Evolutionary conservation across 2,113 vertebrate species (phyloP), one percentile per base, ranked within the genome.

Genomic region (Aepyceros melampus): DNA sequence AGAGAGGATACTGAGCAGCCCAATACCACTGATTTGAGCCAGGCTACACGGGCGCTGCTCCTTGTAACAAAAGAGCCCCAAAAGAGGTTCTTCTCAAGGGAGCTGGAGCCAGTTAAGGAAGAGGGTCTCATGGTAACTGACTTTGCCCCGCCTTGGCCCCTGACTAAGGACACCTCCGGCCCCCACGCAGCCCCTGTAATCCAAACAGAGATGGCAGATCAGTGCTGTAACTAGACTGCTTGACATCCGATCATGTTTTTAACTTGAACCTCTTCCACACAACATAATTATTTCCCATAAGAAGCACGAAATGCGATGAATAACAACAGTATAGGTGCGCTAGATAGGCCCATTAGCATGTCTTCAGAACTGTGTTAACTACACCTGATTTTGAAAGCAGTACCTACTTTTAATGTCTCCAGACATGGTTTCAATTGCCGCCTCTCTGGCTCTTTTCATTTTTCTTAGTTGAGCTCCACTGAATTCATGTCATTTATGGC

Each of bases 1-100:
- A 27, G 9, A 23, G 1, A 25, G n/a, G n/a, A n/a, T n/a, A n/a
- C n/a, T n/a, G n/a, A n/a, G 4, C 83, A 56, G 27, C 67, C 36
- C 4, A 23, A 13, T 15, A 10, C 5, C 0, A 1, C 0, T 13
- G 15, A 31, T 62, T 29, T 12, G 21, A 36, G 43, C 16, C 85
- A 89, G 43, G 62, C 81, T 21, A 49, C 36, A 7, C 2, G 14
- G 4, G 6, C 58, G 11, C 81, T 13, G 74, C 31, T 85, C 6
- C 21, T 19, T 15, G 29, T 15, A 40, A 60, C 67, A 1, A 27
- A 51, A 56, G 23, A 85, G 49, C 36, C 55, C 27, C 5, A 6
- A 19, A 1, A 33, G 64, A 64, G 10, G 21, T 55, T 45, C 53
- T 53, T 47, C 47, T 51, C 31, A 8, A 64, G 45, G 55, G 33